phyloP scores from a whole-genome alignment of 1,140 invertebrate species.

The Chrysopa pallens region DNA sequence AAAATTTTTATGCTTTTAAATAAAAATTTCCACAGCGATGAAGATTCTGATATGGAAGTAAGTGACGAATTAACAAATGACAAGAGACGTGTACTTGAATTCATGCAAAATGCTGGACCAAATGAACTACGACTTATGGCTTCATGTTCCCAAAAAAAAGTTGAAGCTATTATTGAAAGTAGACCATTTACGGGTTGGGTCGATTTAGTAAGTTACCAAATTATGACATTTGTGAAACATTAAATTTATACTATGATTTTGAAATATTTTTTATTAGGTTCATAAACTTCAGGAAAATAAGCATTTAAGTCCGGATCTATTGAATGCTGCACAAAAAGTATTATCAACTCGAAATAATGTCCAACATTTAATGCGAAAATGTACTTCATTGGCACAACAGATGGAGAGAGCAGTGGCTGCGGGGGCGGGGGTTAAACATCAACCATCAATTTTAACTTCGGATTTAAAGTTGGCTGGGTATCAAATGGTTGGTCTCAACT shows the following conservation, averaged over 20 bases:
- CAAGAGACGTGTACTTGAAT: conserved; percentile 55
- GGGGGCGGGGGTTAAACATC: conserved; percentile 43
- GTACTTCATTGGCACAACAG: conserved; percentile 45
- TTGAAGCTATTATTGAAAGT: conserved; percentile 40
- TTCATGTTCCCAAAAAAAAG: conserved; percentile 54
- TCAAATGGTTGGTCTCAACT: conserved; percentile 88
- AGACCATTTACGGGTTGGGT: conserved; percentile 55
- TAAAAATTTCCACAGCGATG: conserved; percentile 29
- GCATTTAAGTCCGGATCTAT: conserved; percentile 43
- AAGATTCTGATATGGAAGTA: conserved; percentile 54
- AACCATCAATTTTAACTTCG: conserved; percentile 37
- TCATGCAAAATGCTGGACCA: conserved; percentile 45
- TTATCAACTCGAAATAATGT: conserved; percentile 50
- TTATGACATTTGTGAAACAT: neutral
- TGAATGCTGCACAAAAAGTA: conserved; percentile 54
- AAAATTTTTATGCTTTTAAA: conserved; percentile 3
- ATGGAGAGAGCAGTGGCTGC: conserved; percentile 54
- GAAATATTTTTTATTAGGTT: conserved; percentile 22
- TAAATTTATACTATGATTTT: neutral
- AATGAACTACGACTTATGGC: conserved; percentile 47
- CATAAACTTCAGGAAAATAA: conserved; percentile 49
- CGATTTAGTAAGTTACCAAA: conserved; percentile 35
- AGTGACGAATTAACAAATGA: conserved; percentile 44
- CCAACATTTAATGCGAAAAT: conserved; percentile 53
- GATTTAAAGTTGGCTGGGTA: conserved; percentile 62